A percentile compares a stretch with the other conserved stretches of the same genome.
phyloP scores from a whole-genome alignment of 2,888 invertebrate species.

The Ochropleura leucogaster region DNA sequence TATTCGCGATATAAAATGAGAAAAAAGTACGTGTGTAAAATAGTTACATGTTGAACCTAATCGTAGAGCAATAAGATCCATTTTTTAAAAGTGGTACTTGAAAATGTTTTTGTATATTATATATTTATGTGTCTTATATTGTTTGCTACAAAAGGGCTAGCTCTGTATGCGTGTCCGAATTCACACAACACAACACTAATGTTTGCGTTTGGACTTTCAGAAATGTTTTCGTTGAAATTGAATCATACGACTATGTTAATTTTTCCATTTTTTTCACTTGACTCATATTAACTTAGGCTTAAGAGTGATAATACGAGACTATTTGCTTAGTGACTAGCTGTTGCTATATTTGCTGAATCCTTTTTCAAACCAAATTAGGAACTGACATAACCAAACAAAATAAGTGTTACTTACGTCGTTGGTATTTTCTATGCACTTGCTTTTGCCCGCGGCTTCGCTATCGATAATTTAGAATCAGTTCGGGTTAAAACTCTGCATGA shows the following conservation, averaged over 20 bases:
- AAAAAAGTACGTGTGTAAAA: too few relatives aligned
- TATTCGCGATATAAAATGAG: too few relatives aligned
- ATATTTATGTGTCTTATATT: neutral
- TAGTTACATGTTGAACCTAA: too few relatives aligned
- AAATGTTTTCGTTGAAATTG: conserved; percentile 21
- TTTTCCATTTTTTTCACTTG: neutral
- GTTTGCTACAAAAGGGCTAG: too few relatives aligned
- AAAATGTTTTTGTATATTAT: neutral
- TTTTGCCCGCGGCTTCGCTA: neutral
- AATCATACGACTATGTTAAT: neutral
- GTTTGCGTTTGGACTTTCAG: conserved; percentile 9
- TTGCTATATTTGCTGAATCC: neutral
- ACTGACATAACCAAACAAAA: neutral
- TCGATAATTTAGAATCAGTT: too few relatives aligned
- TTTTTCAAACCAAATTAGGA: neutral
- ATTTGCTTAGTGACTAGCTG: conserved; percentile 6
- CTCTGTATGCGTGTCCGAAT: neutral
- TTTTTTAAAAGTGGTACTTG: too few relatives aligned
- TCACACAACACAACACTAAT: neutral
- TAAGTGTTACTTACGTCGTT: neutral
- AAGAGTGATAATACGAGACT: neutral
- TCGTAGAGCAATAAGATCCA: too few relatives aligned
- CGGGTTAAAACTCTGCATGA: too few relatives aligned
- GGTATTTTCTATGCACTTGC: neutral
- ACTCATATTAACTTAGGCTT: neutral